phyloP scores from a whole-genome alignment of 1,140 invertebrate species.

The Propsilocerus akamusi region DNA sequence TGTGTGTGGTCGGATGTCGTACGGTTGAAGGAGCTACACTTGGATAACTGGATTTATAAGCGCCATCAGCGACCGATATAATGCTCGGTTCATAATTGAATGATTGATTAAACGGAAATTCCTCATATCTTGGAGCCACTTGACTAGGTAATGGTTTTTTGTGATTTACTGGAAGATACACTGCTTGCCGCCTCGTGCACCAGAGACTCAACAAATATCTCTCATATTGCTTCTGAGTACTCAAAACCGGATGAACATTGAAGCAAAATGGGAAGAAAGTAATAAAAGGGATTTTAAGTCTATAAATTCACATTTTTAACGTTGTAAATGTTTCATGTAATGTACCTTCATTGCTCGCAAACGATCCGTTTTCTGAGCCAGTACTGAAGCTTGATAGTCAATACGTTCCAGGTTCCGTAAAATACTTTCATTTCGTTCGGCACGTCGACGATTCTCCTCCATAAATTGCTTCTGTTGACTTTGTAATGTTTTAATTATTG shows the following conservation, averaged over 20 bases:
- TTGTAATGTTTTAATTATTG: conserved; percentile 27
- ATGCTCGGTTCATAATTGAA: not conserved
- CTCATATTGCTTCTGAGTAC: conserved; percentile 19
- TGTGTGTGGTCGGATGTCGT: not conserved
- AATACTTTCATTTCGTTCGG: conserved; percentile 36
- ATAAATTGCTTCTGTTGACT: conserved; percentile 37
- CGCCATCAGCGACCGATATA: not conserved
- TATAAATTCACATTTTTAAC: no score
- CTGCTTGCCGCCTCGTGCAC: not conserved
- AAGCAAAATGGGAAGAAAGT: no score
- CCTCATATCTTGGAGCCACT: not conserved
- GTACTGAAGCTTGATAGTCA: conserved; percentile 30
- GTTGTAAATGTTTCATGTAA: conserved; percentile 6
- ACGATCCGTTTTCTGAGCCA: conserved; percentile 37
- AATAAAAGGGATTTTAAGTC: no score
- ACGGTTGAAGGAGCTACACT: not conserved
- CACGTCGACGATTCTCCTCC: conserved; percentile 33
- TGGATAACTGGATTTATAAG: not conserved
- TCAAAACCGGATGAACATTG: no score
- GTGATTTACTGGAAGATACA: not conserved
- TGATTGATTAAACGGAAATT: not conserved
- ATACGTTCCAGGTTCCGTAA: conserved; percentile 32
- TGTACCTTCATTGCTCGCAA: conserved; percentile 33
- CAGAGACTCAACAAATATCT: conserved; percentile 20
- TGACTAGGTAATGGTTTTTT: not conserved